These are phyloP conservation scores for Danaus plexippus DNA, from an alignment of 1,140 invertebrate species.

Conservation along the genomic window DNA sequence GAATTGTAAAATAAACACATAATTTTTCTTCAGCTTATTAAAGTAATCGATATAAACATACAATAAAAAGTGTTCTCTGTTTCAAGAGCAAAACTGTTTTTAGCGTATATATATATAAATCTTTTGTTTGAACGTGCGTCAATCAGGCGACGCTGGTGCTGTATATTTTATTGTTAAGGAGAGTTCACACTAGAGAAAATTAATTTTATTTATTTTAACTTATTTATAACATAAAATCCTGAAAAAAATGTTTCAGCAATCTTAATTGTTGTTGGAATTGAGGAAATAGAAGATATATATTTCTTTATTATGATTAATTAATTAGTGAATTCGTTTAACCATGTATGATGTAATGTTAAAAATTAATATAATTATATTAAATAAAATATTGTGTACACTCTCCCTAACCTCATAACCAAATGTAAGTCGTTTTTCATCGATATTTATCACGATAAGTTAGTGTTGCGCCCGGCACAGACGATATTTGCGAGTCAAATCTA, in stretches of 20 bases:
- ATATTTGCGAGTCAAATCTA: conserved; percentile 56
- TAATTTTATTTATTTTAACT: not conserved
- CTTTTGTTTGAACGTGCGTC: conserved; percentile 18
- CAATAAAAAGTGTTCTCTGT: not conserved
- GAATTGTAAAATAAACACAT: too few species aligned
- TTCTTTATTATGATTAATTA: too few species aligned
- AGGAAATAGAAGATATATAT: too few species aligned
- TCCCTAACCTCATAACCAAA: conserved; percentile 18
- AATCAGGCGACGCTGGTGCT: conserved; percentile 16
- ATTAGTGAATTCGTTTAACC: too few species aligned
- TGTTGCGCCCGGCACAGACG: conserved; percentile 32
- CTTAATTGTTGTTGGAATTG: too few species aligned
- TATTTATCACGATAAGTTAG: conserved; percentile 43
- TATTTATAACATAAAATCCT: not conserved
- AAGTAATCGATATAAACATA: not conserved
- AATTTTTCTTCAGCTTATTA: too few species aligned
- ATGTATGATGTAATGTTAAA: too few species aligned
- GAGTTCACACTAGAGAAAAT: conserved; percentile 3
- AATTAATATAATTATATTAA: not conserved
- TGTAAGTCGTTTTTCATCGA: conserved; percentile 28
- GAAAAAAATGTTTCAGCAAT: not conserved
- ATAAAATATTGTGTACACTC: not conserved
- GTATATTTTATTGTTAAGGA: conserved; percentile 17
- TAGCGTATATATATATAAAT: not conserved
- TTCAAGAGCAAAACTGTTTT: not conserved